These are phyloP conservation scores for Dreissena polymorpha DNA, from an alignment of 1,140 invertebrate genomes.

Conservation along the genomic window DNA sequence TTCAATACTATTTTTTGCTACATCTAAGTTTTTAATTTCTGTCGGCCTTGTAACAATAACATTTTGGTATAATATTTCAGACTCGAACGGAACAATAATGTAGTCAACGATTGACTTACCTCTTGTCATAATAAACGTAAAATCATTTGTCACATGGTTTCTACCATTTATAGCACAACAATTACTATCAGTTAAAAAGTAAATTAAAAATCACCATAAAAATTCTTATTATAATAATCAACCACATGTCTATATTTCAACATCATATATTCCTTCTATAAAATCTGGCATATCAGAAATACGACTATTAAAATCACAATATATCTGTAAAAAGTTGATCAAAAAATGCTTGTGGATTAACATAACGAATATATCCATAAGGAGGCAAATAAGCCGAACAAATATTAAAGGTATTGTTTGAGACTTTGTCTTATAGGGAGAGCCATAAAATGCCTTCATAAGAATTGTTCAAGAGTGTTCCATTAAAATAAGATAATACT, in stretches of 20 bases:
- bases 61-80: background rate
- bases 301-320: background rate
- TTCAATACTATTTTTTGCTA: background rate
- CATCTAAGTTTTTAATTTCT: background rate
- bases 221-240: conserved; percentile 9
- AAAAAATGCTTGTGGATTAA: conserved; percentile 8
- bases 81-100: conserved; percentile 7
- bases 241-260: background rate
- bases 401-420: background rate
- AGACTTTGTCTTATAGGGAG: background rate
- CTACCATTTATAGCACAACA: conserved; percentile 6
- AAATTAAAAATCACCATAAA: conserved; percentile 10
- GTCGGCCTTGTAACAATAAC: background rate
- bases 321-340: conserved; percentile 9
- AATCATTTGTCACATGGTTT: conserved; percentile 6
- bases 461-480: background rate
- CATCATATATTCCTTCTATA: conserved; percentile 6
- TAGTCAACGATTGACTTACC: conserved; percentile 19
- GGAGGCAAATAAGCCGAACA: background rate
- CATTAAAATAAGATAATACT: background rate
- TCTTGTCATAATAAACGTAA: background rate
- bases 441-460: conserved; percentile 12
- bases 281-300: conserved; percentile 16
- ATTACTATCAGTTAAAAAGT: conserved; percentile 16
- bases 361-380: background rate